phyloP scores from a whole-genome alignment of 37 sponge, comb jelly and placozoan species.

The Beroe ovata region DNA sequence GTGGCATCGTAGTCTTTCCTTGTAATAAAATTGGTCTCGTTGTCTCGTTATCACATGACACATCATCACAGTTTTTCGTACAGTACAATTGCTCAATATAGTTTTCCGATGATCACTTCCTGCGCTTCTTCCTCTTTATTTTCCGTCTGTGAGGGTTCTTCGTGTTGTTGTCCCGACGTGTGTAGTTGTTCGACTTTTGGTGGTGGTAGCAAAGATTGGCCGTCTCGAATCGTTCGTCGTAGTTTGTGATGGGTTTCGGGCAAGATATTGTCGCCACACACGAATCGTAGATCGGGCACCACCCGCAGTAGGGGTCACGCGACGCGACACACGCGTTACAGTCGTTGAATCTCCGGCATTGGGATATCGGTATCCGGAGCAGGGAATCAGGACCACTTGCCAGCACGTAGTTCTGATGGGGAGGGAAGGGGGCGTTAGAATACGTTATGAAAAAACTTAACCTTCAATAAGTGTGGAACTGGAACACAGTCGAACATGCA shows the following conservation, averaged over 20 bases:
- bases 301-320: conserved; percentile 62
- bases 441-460: too few relatives aligned
- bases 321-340: conserved; percentile 37
- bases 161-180: neutral
- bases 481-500: too few relatives aligned
- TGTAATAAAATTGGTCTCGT: too few relatives aligned
- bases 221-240: neutral
- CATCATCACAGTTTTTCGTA: too few relatives aligned
- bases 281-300: conserved; percentile 26
- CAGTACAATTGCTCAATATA: too few relatives aligned
- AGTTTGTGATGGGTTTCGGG: conserved; percentile 52
- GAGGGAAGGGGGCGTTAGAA: too few relatives aligned
- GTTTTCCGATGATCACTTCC: conserved; percentile 30
- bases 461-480: too few relatives aligned
- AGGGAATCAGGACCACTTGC: conserved; percentile 52
- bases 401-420: conserved; percentile 22
- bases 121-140: conserved; percentile 53
- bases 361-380: conserved; percentile 55
- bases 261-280: conserved; percentile 33
- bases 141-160: neutral
- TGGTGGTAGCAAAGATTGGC: conserved; percentile 46
- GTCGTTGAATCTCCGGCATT: conserved; percentile 32
- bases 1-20: too few relatives aligned
- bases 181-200: conserved; percentile 39
- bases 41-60: too few relatives aligned